Evolutionary conservation across 2,888 invertebrate genomes (phyloP).

Genomic region (Pharmacophagus antenor): DNA sequence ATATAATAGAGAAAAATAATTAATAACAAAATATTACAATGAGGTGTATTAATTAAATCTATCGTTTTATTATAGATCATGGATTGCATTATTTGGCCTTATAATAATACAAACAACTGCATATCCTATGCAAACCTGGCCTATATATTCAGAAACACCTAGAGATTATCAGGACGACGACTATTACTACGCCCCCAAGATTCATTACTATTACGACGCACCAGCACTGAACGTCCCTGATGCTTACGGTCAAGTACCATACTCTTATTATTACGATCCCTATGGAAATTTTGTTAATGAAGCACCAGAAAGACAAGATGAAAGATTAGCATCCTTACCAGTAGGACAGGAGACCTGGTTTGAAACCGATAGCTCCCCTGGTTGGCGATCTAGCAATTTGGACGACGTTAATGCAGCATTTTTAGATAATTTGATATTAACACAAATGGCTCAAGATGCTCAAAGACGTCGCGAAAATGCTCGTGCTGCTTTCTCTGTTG

Average conservation of each 20-base stretch:
- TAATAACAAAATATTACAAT: no score
- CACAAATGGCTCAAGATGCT: conserved; percentile 83
- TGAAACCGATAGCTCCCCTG: conserved; percentile 75
- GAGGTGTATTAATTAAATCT: neutral
- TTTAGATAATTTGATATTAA: conserved; percentile 84
- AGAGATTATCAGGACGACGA: conserved; percentile 79
- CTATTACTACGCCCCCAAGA: conserved; percentile 78
- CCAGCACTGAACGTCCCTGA: conserved; percentile 61
- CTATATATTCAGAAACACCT: conserved; percentile 74
- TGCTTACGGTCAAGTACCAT: conserved; percentile 66
- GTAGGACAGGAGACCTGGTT: conserved; percentile 85
- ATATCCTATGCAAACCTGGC: conserved; percentile 70
- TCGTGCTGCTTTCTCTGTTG: conserved; percentile 66
- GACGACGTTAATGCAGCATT: conserved; percentile 83
- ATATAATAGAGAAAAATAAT: no score
- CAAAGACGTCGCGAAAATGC: conserved; percentile 72
- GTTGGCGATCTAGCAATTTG: conserved; percentile 66
- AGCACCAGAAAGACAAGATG: conserved; percentile 82
- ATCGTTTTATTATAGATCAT: conserved; percentile 50
- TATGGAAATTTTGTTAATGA: conserved; percentile 81
- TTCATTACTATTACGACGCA: conserved; percentile 70
- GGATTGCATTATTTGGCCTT: conserved; percentile 70
- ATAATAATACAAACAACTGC: conserved; percentile 69
- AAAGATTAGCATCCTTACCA: conserved; percentile 81
- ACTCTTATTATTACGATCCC: conserved; percentile 68